phyloP scores from a whole-genome alignment of 2,888 invertebrate genomes.

The Phasia obesa region DNA sequence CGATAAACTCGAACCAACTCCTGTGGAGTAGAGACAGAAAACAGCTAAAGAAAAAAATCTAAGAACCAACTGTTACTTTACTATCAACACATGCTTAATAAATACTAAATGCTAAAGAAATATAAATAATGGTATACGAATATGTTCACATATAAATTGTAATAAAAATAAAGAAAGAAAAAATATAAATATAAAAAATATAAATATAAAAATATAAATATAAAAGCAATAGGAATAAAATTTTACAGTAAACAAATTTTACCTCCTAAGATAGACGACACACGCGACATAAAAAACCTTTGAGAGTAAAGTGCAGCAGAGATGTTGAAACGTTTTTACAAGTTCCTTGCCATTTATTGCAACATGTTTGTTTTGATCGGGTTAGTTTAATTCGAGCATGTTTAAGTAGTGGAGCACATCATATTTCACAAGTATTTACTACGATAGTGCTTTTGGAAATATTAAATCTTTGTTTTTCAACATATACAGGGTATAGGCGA shows the following conservation, averaged over 20 bases:
- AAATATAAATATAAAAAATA: too few species aligned
- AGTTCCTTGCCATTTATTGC: conserved; percentile 21
- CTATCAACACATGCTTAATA: conserved; percentile 57
- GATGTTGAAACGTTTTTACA: conserved; percentile 7
- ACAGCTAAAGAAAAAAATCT: conserved; percentile 26
- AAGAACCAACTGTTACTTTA: conserved; percentile 28
- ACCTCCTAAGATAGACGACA: conserved; percentile 13
- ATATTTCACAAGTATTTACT: not conserved
- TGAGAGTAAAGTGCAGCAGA: conserved; percentile 27
- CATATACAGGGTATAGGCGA: too few species aligned
- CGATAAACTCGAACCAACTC: conserved; percentile 53
- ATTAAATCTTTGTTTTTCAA: too few species aligned
- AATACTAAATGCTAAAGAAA: conserved; percentile 40
- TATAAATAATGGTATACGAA: conserved; percentile 10
- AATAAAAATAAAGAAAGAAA: conserved; percentile 15
- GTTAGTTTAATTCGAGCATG: conserved; percentile 40
- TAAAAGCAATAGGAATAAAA: not conserved
- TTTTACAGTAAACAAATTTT: not conserved
- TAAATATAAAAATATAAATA: conserved; percentile 6
- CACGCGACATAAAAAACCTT: conserved; percentile 33
- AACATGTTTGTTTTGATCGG: not conserved
- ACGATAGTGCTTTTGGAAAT: too few species aligned
- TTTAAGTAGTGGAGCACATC: conserved; percentile 43
- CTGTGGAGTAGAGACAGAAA: conserved; percentile 46
- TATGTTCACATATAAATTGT: conserved; percentile 13